Conservation (phyloP, 2,888 invertebrate species). For the Drosophila vallismaia region DNA sequence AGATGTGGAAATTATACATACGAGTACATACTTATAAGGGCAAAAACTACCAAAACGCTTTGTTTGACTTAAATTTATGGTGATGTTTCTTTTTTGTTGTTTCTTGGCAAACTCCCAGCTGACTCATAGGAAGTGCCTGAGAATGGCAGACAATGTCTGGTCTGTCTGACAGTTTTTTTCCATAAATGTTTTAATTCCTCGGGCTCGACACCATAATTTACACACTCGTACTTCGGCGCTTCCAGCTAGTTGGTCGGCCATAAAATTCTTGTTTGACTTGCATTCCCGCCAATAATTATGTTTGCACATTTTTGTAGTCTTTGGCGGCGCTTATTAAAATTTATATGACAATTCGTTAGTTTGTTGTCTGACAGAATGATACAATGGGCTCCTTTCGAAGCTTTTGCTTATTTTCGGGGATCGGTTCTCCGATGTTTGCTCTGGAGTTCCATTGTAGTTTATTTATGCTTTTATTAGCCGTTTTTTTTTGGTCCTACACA, state of each 20-base stretch:
- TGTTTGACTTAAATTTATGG: conserved; percentile 78
- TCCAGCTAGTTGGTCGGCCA: conserved; percentile 44
- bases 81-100: conserved; percentile 62
- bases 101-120: conserved; percentile 58
- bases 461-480: conserved; percentile 14
- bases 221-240: conserved; percentile 18
- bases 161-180: conserved; percentile 36
- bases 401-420: conserved; percentile 1
- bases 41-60: conserved; percentile 64
- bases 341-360: conserved; percentile 59
- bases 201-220: conserved; percentile 59
- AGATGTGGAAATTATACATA: conserved; percentile 2
- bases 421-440: not conserved
- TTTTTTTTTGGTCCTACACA: conserved; percentile 36
- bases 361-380: conserved; percentile 25
- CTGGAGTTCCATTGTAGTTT: conserved; percentile 7
- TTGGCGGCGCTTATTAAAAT: conserved; percentile 64
- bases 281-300: conserved; percentile 60
- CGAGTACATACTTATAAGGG: conserved; percentile 6
- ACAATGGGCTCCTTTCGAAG: conserved; percentile 5
- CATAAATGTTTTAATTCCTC: conserved; percentile 67
- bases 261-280: conserved; percentile 61
- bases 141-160: conserved; percentile 43
- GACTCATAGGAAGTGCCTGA: conserved; percentile 57
- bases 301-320: conserved; percentile 34